Base-by-base conservation (phyloP, 2,113 vertebrate species). In the Eretmochelys imbricata region DNA sequence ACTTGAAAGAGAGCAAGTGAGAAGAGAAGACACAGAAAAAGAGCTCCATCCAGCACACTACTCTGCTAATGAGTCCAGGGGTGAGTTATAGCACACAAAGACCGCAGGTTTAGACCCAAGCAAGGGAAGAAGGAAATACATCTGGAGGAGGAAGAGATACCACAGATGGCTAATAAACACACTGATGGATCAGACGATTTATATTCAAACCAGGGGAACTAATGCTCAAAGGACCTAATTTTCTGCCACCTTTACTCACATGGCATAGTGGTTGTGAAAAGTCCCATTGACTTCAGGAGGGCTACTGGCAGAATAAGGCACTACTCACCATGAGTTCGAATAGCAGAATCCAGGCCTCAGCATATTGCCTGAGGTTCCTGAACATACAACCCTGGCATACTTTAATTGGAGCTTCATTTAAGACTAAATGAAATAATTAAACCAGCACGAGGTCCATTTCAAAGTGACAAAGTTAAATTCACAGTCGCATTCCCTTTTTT, bases 1-100 rank as follows among this genome's bases (percentile, higher is more conserved):
- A 59, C 54, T 84, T 17, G 0, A 0, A 13, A 78, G 57, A 84
- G n/a, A 78, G 46, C 9, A 76, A 0, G 0, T 53, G 38, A 82
- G 80, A 3, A 17, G 9, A 11, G 3, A 88, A 83, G 31, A 24
- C 81, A 83, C 10, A 84, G 76, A 49, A 5, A 27, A 48, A 78
- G 42, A 6, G 49, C 59, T 31, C 62, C 5, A n/a, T 38, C 25
- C 6, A 20, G 20, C 50, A 89, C 42, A 88, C 54, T 72, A 51
- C 53, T 16, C 79, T 82, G 54, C 49, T 86, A 55, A 80, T 49
- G 16, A 93, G 8, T 35, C 24, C 46, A 85, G 59, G 17, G 22
- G 54, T 46, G 51, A 80, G 8, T 16, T 48, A 2, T 8, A 86
- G 85, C 51, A 27, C 87, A 57, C 38, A 6, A 24, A 29, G 49